Percentiles rank a stretch among this genome's conserved stretches.
Evolutionary conservation across 2,797 vertebrate species (phyloP).

Genomic region (Crossoptilon crossoptilon): DNA sequence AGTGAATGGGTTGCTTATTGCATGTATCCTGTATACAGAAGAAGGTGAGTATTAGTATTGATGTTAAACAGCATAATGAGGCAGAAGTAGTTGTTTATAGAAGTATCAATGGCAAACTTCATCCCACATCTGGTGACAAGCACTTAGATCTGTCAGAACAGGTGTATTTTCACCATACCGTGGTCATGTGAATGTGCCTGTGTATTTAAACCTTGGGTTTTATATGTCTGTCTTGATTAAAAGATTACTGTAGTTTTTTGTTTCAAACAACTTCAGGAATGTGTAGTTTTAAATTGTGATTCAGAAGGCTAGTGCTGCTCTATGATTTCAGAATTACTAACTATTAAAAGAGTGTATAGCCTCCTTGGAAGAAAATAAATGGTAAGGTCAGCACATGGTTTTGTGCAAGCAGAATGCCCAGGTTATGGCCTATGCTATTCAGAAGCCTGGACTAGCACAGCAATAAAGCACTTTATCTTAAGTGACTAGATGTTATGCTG

Average conservation of each 20-base stretch:
- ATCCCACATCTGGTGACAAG: neutral
- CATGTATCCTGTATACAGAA: neutral
- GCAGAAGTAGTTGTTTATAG: neutral
- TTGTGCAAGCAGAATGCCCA: neutral
- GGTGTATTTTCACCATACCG: neutral
- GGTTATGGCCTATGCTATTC: neutral
- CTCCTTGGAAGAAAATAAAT: neutral
- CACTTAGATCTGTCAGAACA: neutral
- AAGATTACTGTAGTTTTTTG: neutral
- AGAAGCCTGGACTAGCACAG: neutral
- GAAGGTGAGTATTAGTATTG: neutral
- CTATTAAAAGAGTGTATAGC: neutral
- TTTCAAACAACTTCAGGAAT: neutral
- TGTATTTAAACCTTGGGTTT: neutral
- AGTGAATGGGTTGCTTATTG: neutral
- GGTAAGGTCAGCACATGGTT: neutral
- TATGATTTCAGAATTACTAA: neutral
- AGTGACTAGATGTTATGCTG: neutral
- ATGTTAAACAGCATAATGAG: rapidly evolving
- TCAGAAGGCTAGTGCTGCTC: neutral
- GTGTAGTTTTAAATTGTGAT: neutral
- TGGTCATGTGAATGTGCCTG: neutral
- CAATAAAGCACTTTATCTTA: neutral
- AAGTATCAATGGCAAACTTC: neutral
- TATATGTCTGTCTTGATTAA: neutral